Conservation (phyloP, 2,113 vertebrate genomes). For the Cairina moschata region DNA sequence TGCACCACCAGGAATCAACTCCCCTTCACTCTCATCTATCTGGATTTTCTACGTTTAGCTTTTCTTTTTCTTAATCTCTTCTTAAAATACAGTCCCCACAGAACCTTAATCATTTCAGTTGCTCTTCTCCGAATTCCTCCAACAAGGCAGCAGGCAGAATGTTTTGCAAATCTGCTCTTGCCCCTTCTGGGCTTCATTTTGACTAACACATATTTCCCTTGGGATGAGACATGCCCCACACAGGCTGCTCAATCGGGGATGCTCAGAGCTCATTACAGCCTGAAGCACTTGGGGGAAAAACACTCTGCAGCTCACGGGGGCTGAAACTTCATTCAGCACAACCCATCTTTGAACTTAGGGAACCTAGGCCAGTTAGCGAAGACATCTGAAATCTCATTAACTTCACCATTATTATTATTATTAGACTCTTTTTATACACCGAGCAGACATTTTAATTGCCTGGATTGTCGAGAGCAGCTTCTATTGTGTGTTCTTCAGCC, state of each 20-base stretch:
- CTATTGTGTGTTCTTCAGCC: background rate
- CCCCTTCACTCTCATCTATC: constrained; percentile 7
- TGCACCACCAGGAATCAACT: background rate
- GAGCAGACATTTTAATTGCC: constrained; percentile 52
- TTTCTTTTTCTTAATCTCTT: constrained; percentile 46
- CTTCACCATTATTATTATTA: constrained; percentile 3
- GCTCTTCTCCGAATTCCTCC: constrained; percentile 55
- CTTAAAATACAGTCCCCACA: constrained; percentile 34
- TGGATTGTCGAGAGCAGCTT: constrained; percentile 9
- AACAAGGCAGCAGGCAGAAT: background rate
- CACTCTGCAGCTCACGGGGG: background rate
- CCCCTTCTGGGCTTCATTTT: constrained; percentile 19
- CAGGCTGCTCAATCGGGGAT: background rate
- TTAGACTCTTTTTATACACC: constrained; percentile 39
- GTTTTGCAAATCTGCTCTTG: background rate
- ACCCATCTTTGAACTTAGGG: background rate
- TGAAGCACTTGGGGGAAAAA: background rate
- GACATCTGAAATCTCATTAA: constrained; percentile 53
- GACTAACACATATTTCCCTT: background rate
- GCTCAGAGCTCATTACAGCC: background rate
- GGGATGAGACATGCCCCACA: background rate
- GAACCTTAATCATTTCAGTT: constrained; percentile 50
- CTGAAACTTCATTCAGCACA: background rate
- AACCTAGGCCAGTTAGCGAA: background rate
- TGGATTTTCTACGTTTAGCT: constrained; percentile 36